Conservation (phyloP, 2,888 invertebrate species). For the Busseola fusca region DNA sequence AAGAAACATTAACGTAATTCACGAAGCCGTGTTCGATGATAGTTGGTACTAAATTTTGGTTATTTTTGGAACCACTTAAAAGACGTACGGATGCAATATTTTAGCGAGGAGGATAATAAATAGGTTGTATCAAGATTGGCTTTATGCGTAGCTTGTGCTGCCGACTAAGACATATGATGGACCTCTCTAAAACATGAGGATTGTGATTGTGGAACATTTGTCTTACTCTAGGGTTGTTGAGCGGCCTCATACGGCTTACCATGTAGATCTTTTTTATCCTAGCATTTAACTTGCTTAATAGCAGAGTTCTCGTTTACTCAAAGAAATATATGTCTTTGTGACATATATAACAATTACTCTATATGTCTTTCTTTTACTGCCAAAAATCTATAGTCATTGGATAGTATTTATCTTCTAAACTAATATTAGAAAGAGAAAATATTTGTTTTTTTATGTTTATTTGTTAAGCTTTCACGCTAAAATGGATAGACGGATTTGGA, state of each 20-base stretch:
- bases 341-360: too few relatives aligned
- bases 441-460: neutral
- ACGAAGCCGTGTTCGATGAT: constrained; percentile 9
- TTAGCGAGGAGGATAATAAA: constrained; percentile 54
- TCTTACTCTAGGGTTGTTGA: constrained; percentile 41
- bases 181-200: constrained; percentile 57
- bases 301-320: neutral
- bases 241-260: constrained; percentile 12
- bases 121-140: constrained; percentile 48
- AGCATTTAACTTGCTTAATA: constrained; percentile 23
- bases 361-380: constrained; percentile 2
- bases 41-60: constrained; percentile 10
- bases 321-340: too few relatives aligned
- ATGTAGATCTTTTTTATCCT: constrained; percentile 44
- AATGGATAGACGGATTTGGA: neutral
- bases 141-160: constrained; percentile 56
- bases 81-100: constrained; percentile 36
- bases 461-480: neutral
- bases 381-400: neutral
- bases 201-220: constrained; percentile 52
- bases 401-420: neutral
- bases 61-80: constrained; percentile 47
- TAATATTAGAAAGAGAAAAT: too few relatives aligned
- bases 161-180: constrained; percentile 59
- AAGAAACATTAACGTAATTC: constrained; percentile 20